These are phyloP conservation scores for Platorchestia sp. DNA, from an alignment of 1,140 invertebrate genomes.

Conservation along the genomic window DNA sequence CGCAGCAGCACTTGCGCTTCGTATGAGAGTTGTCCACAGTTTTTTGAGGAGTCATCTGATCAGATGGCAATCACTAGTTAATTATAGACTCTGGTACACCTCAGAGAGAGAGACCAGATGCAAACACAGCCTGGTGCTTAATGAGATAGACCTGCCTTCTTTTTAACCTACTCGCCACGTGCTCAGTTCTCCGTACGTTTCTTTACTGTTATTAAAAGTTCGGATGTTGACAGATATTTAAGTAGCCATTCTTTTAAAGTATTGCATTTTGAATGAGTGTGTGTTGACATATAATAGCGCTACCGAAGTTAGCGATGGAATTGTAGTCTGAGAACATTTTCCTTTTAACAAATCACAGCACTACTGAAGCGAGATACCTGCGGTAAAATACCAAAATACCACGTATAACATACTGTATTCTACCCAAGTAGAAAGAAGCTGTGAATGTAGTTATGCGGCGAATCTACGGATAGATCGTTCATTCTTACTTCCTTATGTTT, in stretches of 20 bases:
- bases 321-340: too few relatives aligned
- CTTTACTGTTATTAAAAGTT: not conserved
- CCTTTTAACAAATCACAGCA: not conserved
- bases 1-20: not conserved
- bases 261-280: not conserved
- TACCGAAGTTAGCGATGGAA: too few relatives aligned
- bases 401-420: not conserved
- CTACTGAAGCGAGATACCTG: not conserved
- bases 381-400: not conserved
- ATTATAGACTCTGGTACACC: constrained; percentile 27
- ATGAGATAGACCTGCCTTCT: constrained; percentile 11
- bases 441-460: not conserved
- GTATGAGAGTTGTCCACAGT: not conserved
- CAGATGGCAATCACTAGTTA: constrained; percentile 34
- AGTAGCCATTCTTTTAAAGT: not conserved
- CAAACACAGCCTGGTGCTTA: constrained; percentile 1
- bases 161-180: not conserved
- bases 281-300: too few relatives aligned
- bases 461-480: not conserved
- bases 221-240: not conserved
- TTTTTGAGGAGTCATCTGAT: constrained; percentile 37
- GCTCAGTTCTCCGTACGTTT: not conserved
- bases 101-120: not conserved
- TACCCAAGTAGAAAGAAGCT: not conserved
- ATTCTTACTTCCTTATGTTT: not conserved